Percentiles rank a stretch among this genome's conserved stretches.
phyloP scores from a whole-genome alignment of 2,113 vertebrate species.

The Plecotus auritus region DNA sequence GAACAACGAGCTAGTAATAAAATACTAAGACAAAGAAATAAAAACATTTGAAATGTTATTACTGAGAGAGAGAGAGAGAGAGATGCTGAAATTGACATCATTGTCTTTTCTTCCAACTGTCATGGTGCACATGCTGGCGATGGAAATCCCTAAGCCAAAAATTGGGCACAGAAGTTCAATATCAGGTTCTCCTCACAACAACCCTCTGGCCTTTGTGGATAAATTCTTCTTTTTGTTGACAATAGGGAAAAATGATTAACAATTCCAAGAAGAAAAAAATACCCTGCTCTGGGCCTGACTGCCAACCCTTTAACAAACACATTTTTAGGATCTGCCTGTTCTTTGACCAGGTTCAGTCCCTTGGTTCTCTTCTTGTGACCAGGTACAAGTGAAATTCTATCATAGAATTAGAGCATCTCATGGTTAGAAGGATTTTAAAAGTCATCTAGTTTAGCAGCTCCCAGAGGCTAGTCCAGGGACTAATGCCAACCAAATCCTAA shows the following conservation, averaged over 20 bases:
- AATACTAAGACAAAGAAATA: constrained; percentile 77
- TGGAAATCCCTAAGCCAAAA: constrained; percentile 26
- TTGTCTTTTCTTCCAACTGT: constrained; percentile 49
- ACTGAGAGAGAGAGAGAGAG: constrained; percentile 43
- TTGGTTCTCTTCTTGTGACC: constrained; percentile 20
- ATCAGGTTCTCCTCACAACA: constrained; percentile 16
- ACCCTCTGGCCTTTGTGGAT: constrained; percentile 34
- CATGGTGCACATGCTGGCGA: not conserved
- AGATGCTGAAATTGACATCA: constrained; percentile 51
- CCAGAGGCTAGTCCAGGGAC: constrained; percentile 27
- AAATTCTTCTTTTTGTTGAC: constrained; percentile 44
- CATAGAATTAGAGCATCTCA: constrained; percentile 46
- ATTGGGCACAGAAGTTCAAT: constrained; percentile 33
- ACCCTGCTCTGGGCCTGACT: constrained; percentile 11
- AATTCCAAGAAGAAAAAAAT: constrained; percentile 51
- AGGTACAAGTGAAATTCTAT: constrained; percentile 57
- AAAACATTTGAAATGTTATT: constrained; percentile 79
- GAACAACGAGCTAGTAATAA: constrained; percentile 75
- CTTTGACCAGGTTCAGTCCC: constrained; percentile 49
- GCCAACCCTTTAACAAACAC: constrained; percentile 49
- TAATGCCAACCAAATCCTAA: constrained; percentile 39
- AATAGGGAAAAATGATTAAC: constrained; percentile 49
- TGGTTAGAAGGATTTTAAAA: constrained; percentile 42
- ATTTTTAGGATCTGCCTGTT: constrained; percentile 44
- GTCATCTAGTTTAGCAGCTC: constrained; percentile 31